Evolutionary conservation across 2,797 vertebrate species (phyloP).

Genomic region (Allobates femoralis): DNA sequence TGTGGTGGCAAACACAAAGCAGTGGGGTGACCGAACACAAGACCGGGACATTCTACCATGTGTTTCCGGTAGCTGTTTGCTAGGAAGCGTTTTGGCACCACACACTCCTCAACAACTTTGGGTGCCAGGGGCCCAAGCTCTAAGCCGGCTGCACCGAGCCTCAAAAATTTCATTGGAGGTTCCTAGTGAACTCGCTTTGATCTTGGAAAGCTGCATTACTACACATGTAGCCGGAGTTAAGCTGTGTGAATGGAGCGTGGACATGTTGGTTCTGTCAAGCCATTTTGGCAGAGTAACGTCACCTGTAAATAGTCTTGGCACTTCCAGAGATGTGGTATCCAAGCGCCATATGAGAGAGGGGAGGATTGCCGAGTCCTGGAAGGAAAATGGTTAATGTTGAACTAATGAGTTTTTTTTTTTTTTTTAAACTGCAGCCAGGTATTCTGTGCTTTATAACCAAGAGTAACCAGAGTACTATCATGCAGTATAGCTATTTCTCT

Average conservation of each 20-base stretch:
- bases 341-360: not conserved
- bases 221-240: slow-evolving; percentile 74
- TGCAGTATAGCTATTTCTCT: slow-evolving; percentile 77
- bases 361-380: slow-evolving; percentile 21
- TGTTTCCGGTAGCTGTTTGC: slow-evolving; percentile 72
- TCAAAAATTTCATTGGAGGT: slow-evolving; percentile 71
- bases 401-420: slow-evolving; percentile 65
- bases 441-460: slow-evolving; percentile 67
- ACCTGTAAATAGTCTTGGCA: slow-evolving; percentile 65
- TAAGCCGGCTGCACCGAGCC: slow-evolving; percentile 60
- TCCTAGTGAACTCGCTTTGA: slow-evolving; percentile 73
- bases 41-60: slow-evolving; percentile 65
- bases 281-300: slow-evolving; percentile 67
- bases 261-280: slow-evolving; percentile 68
- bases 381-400: slow-evolving; percentile 60
- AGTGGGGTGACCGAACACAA: slow-evolving; percentile 79
- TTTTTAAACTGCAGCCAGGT: slow-evolving; percentile 69
- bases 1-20: slow-evolving; percentile 96
- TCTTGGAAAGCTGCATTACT: slow-evolving; percentile 72
- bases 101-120: slow-evolving; percentile 65
- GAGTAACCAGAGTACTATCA: slow-evolving; percentile 75
- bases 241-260: slow-evolving; percentile 42
- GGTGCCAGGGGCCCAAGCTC: slow-evolving; percentile 74
- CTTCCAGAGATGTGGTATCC: slow-evolving; percentile 60
- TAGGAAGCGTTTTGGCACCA: slow-evolving; percentile 69